These are phyloP conservation scores for Argyresthia goedartella DNA, from an alignment of 2,888 invertebrate genomes.

Conservation along the genomic window DNA sequence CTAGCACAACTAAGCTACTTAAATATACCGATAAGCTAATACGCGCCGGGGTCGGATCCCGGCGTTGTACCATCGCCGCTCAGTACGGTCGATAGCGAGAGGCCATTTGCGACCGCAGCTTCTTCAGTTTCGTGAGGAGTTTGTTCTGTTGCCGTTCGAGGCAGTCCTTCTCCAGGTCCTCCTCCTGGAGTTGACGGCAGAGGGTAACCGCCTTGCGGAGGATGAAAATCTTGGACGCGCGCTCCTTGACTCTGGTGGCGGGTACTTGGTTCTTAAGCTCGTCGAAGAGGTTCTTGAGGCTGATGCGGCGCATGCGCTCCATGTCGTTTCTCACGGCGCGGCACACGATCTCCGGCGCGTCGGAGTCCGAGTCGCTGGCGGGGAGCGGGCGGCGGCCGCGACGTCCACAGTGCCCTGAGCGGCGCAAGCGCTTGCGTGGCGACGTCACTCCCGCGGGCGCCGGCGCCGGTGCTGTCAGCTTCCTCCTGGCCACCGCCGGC, in stretches of 20 bases:
- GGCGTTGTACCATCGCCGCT: conserved; percentile 21
- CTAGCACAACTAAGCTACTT: conserved; percentile 30
- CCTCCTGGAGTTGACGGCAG: conserved; percentile 75
- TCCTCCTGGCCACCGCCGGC: conserved; percentile 62
- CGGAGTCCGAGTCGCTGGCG: conserved; percentile 62
- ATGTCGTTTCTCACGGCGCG: conserved; percentile 92
- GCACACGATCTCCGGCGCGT: conserved; percentile 82
- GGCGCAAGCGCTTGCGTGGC: conserved; percentile 40
- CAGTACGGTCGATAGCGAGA: conserved; percentile 55
- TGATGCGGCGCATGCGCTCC: conserved; percentile 91
- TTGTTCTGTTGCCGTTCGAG: conserved; percentile 74
- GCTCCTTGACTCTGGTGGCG: conserved; percentile 81
- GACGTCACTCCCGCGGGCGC: conserved; percentile 41
- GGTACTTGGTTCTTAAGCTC: conserved; percentile 85
- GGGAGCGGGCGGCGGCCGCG: conserved; percentile 53
- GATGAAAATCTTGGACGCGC: conserved; percentile 90
- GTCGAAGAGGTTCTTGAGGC: conserved; percentile 88
- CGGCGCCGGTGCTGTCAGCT: too few relatives aligned
- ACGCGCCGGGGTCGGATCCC: neutral
- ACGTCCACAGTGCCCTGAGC: conserved; percentile 44
- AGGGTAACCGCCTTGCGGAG: conserved; percentile 81
- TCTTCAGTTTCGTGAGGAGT: conserved; percentile 73
- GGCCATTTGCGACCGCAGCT: conserved; percentile 68
- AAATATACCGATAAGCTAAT: conserved; percentile 10
- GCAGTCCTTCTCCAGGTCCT: conserved; percentile 68